Base-by-base conservation (phyloP, 2,113 vertebrate species). In the Eleginops maclovinus region DNA sequence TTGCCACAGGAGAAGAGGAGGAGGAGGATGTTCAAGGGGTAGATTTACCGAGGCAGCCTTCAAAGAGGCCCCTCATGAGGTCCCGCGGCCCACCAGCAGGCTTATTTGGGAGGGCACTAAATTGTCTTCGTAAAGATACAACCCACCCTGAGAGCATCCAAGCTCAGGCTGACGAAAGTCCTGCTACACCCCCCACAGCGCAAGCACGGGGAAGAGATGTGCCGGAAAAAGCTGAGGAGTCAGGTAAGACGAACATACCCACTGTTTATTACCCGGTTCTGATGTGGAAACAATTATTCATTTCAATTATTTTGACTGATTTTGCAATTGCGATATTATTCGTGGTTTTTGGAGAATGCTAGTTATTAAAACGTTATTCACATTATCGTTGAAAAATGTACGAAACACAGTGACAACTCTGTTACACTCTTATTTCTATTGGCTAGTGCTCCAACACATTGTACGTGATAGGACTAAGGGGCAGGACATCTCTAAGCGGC, bases 51-150 rank as follows among this genome's bases (percentile, higher is more conserved):
- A 92, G 94, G 54, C 94, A 95, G 46, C 93, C 93, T 0, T 88
- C 94, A 21, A 98, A 98, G 82, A 94, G 96, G 2, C 93, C 95
- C 0, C 85, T 96, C 0, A 83, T 94, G 67, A 89, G 95, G 62
- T 87, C 82, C 36, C 94, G 93, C 0, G 92, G 93, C 3, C 88
- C 87, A 3, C 63, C 68, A 2, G 89, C 88, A 0, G 94, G 94
- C 2, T 73, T 99, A 1, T 97, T 97, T 24, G 85, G 88, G 1
- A 93, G 92, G 49, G 96, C 94, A 0, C 53, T 98, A 60, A 95
- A 90, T 63, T 93, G 95, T 16, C 47, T 97, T 43, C 87, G 96
- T 53, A 96, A 85, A 84, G 93, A 93, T 7, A 75, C 72, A 2
- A 26, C 73, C 0, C 91, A 70, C 1, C 28, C 90, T 4, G 91